Percentiles rank a stretch among this genome's conserved stretches.
Evolutionary conservation across 2,113 vertebrate species (phyloP).

Genomic region (Campylomormyrus tamandua): DNA sequence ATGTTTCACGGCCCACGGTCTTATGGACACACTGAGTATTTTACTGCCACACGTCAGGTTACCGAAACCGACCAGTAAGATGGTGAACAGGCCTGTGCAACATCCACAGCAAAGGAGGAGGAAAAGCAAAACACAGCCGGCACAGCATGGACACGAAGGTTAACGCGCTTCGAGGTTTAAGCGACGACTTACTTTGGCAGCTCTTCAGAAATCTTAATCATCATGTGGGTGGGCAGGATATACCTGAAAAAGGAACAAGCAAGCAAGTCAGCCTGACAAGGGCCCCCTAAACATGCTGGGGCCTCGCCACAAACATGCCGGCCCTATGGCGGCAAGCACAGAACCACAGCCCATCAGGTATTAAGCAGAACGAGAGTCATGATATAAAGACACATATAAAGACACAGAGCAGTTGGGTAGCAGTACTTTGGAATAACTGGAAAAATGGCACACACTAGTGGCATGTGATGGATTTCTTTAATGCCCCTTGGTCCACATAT

Average conservation of each 20-base stretch:
- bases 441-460: background rate
- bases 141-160: background rate
- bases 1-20: background rate
- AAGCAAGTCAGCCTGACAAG: conserved; percentile 12
- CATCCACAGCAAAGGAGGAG: background rate
- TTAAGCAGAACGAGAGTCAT: background rate
- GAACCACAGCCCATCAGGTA: background rate
- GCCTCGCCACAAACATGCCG: background rate
- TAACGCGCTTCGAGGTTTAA: background rate
- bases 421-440: background rate
- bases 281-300: background rate
- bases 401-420: background rate
- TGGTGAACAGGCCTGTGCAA: background rate
- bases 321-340: background rate
- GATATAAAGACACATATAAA: background rate
- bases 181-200: conserved; percentile 79
- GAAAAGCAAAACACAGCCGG: background rate
- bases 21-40: background rate
- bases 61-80: background rate
- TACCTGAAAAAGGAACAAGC: conserved; percentile 62
- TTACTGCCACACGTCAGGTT: background rate
- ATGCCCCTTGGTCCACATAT: background rate
- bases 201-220: conserved; percentile 84
- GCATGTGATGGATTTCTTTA: background rate
- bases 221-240: conserved; percentile 89